Conservation (phyloP, 1,140 invertebrate species). For the Caerostris extrusa region DNA sequence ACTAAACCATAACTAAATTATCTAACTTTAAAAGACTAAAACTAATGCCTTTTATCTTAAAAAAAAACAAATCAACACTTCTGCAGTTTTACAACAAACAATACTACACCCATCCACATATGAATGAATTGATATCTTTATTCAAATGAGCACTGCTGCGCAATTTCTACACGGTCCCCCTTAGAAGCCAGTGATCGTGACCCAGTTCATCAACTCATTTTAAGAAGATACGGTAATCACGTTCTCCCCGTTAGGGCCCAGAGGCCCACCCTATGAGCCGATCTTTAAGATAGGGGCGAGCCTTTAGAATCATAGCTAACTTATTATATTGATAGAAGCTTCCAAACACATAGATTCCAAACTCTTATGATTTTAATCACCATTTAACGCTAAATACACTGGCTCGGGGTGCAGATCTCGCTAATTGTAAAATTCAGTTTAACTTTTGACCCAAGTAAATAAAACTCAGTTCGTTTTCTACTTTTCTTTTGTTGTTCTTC, state of each 20-base stretch:
- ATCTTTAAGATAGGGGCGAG: slow-evolving; percentile 62
- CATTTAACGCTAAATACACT: slow-evolving; percentile 69
- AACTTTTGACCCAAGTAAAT: slow-evolving; percentile 55
- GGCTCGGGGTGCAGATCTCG: neutral
- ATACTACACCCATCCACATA: too few species aligned
- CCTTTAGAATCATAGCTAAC: slow-evolving; percentile 64
- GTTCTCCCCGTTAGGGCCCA: slow-evolving; percentile 73
- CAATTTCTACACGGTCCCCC: slow-evolving; percentile 52
- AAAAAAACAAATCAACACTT: too few species aligned
- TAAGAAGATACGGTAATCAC: slow-evolving; percentile 71
- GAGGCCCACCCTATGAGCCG: slow-evolving; percentile 69
- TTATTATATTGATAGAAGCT: slow-evolving; percentile 71
- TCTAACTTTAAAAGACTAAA: too few species aligned
- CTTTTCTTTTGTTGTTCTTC: too few species aligned
- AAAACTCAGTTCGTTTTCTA: neutral
- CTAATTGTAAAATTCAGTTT: slow-evolving; percentile 56
- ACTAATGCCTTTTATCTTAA: too few species aligned
- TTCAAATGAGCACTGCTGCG: neutral
- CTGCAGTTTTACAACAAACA: too few species aligned
- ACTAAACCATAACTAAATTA: too few species aligned
- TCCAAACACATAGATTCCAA: slow-evolving; percentile 16
- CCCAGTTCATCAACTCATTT: slow-evolving; percentile 76
- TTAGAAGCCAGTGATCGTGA: slow-evolving; percentile 42
- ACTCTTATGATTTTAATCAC: slow-evolving; percentile 42
- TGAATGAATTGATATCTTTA: too few species aligned